Evolutionary conservation across 2,888 invertebrate species (phyloP).

Genomic region (Sminthurides aquaticus): DNA sequence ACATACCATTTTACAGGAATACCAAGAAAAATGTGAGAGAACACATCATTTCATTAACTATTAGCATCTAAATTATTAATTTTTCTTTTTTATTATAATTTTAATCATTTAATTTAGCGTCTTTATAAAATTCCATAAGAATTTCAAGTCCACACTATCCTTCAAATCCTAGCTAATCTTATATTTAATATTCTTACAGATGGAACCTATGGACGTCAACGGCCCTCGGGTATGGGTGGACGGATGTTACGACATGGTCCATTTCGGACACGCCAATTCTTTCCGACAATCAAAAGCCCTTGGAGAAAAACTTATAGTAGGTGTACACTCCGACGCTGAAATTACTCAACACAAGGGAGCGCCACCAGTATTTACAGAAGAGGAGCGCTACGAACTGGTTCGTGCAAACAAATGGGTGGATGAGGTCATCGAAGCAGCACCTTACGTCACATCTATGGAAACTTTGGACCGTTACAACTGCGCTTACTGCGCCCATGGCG

Average conservation of each 20-base stretch:
- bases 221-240: slow-evolving; percentile 21
- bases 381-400: slow-evolving; percentile 92
- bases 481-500: slow-evolving; percentile 98
- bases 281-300: slow-evolving; percentile 93
- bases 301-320: slow-evolving; percentile 88
- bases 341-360: slow-evolving; percentile 88
- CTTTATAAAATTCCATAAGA: too few relatives aligned
- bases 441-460: slow-evolving; percentile 94
- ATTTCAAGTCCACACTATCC: too few relatives aligned
- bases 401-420: slow-evolving; percentile 99
- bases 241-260: slow-evolving; percentile 86
- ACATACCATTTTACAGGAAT: too few relatives aligned
- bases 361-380: slow-evolving; percentile 90
- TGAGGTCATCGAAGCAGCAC: slow-evolving; percentile 95
- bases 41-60: too few relatives aligned
- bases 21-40: too few relatives aligned
- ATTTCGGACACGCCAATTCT: slow-evolving; percentile 98
- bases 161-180: too few relatives aligned
- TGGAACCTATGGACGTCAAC: not conserved
- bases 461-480: slow-evolving; percentile 91
- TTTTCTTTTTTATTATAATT: too few relatives aligned
- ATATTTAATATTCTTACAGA: too few relatives aligned
- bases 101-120: too few relatives aligned
- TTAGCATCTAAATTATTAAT: too few relatives aligned
- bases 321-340: slow-evolving; percentile 94